Percentiles rank a stretch among this genome's conserved stretches.
phyloP scores from a whole-genome alignment of 1,140 invertebrate species.

The Nilaparvata lugens region DNA sequence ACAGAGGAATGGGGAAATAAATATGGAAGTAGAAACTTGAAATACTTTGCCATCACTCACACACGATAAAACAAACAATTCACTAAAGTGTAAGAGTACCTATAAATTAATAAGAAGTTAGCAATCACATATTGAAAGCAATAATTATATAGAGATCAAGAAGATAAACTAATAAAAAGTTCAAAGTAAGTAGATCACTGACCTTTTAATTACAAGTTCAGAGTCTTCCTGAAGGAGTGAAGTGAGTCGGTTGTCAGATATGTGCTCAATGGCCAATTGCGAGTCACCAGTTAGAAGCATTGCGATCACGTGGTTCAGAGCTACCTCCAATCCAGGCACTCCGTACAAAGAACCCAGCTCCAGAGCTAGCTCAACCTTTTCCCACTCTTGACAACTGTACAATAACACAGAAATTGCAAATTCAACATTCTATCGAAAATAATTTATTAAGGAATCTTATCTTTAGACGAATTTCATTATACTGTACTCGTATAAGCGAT shows the following conservation, averaged over 20 bases:
- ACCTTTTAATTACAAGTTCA: slow-evolving; percentile 19
- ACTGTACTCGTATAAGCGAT: no score
- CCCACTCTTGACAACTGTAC: slow-evolving; percentile 22
- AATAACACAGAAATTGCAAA: not conserved
- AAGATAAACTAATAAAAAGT: not conserved
- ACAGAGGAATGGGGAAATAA: no score
- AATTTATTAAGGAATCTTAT: no score
- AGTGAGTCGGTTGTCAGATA: slow-evolving; percentile 15
- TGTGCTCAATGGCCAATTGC: slow-evolving; percentile 7
- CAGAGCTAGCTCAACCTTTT: slow-evolving; percentile 23
- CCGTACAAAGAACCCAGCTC: slow-evolving; percentile 20
- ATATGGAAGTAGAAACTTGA: no score
- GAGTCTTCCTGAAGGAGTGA: slow-evolving; percentile 15
- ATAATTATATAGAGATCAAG: not conserved
- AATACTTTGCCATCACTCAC: no score
- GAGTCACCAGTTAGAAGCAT: slow-evolving; percentile 18
- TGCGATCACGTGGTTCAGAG: slow-evolving; percentile 16
- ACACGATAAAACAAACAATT: no score
- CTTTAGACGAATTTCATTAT: no score
- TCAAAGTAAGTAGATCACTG: not conserved
- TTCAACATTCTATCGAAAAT: no score
- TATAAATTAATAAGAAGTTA: not conserved
- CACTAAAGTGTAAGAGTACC: no score
- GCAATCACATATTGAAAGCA: not conserved
- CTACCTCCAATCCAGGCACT: slow-evolving; percentile 18